Evolutionary conservation across 2,113 vertebrate species (phyloP).

Genomic region (Spea multiplicata): DNA sequence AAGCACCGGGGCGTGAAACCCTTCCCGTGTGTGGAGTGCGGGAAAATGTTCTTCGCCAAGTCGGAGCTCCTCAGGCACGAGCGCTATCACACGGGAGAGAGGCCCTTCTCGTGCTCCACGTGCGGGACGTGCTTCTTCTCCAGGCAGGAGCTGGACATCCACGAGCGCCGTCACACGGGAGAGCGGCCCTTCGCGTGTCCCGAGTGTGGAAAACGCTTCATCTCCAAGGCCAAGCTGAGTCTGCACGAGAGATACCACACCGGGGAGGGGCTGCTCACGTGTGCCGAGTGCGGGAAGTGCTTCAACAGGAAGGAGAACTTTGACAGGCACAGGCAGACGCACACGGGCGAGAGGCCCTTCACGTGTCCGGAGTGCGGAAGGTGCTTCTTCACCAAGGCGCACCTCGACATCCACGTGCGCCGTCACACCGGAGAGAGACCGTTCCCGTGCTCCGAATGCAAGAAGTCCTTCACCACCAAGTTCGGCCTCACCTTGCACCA

Average conservation of each 20-base stretch:
- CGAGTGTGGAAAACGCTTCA: conserved; percentile 57
- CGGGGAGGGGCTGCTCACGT: not conserved
- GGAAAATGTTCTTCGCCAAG: conserved; percentile 19
- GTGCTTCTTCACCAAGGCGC: conserved; percentile 59
- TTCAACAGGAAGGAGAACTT: not conserved
- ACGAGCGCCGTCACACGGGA: conserved; percentile 30
- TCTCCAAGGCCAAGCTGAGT: conserved; percentile 30
- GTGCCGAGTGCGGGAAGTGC: conserved; percentile 1
- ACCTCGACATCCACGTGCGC: conserved; percentile 53
- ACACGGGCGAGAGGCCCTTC: conserved; percentile 67
- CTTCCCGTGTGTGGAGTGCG: not conserved
- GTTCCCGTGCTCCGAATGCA: conserved; percentile 13
- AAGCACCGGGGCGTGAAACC: not conserved
- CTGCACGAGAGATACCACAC: too few relatives aligned
- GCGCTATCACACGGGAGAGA: not conserved
- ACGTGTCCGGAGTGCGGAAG: conserved; percentile 73
- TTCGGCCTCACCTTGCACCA: too few relatives aligned
- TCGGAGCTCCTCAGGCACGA: conserved; percentile 39
- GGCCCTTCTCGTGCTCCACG: not conserved
- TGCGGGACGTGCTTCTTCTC: conserved; percentile 56
- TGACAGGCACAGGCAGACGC: not conserved
- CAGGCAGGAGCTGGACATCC: conserved; percentile 41
- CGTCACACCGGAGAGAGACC: conserved; percentile 47
- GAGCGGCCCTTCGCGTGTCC: too few relatives aligned
- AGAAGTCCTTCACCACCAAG: not conserved